phyloP scores from a whole-genome alignment of 2,797 vertebrate genomes.

The Spinus pinus region DNA sequence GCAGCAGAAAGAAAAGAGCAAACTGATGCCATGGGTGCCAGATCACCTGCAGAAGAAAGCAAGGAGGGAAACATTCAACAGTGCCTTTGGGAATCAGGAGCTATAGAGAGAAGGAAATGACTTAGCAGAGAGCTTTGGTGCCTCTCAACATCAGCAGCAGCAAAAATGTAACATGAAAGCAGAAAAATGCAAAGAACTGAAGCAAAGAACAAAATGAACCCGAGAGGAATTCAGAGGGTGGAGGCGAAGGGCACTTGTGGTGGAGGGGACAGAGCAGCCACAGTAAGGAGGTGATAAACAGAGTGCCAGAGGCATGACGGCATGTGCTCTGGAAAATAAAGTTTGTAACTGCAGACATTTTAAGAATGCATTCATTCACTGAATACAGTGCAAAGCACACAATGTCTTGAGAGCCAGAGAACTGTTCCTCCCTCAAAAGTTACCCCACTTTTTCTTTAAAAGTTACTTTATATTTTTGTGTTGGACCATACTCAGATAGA shows the following conservation, averaged over 20 bases:
- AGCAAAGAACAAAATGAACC: background rate
- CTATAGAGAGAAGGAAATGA: background rate
- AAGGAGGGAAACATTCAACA: background rate
- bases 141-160: background rate
- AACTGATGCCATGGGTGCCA: background rate
- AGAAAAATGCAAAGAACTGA: background rate
- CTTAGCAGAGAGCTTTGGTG: background rate
- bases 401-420: background rate
- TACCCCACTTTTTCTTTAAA: background rate
- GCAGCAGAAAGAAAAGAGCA: background rate
- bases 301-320: background rate
- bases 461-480: background rate
- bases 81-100: background rate
- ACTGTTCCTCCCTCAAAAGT: background rate
- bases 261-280: background rate
- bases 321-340: background rate
- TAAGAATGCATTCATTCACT: constrained; percentile 13
- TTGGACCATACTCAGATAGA: background rate
- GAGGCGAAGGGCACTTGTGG: background rate
- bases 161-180: background rate
- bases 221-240: background rate
- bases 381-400: background rate
- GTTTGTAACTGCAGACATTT: background rate
- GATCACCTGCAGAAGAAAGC: background rate
- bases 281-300: background rate